Base-by-base conservation (phyloP, 2,797 vertebrate genomes). In the Bovichtus diacanthus region DNA sequence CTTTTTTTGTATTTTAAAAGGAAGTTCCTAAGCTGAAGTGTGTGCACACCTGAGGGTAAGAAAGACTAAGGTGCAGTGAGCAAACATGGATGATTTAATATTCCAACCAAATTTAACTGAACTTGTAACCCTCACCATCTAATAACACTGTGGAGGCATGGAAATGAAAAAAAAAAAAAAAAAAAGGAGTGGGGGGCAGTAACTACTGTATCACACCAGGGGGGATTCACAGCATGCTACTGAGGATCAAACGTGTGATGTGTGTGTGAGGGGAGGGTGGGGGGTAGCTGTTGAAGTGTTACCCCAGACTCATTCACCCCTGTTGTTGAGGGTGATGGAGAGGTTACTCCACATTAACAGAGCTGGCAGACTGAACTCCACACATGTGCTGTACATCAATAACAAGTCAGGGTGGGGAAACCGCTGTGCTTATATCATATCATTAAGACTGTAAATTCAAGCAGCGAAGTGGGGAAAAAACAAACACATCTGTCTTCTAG, bases 121-220 rank as follows among this genome's bases (percentile, higher is more conserved):
- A 68, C 46, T 41, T 38, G 58, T 69, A 74, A 80, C 72, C 69
- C 56, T 75, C 63, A 66, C 39, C 59, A 60, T 11, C 31, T 39
- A 41, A 72, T 39, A 23, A 70, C 56, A 69, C 39, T 21, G 18
- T 54, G 10, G 50, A 63, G 55, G 51, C 43, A 44, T 10, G 6
- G 66, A 39, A 34, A 71, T 6, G n/a, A n/a, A n/a, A n/a, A n/a
- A n/a, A 62, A 63, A 69, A 51, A n/a, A n/a, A 60, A 41, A 29
- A 59, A 64, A 74, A 51, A 69, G 43, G 53, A 82, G 69, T 69
- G 66, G 79, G 43, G 41, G 55, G 69, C 51, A 34, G 75, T 44
- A 78, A 78, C 69, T 41, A 83, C 63, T 74, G 80, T 71, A 74
- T 76, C 78, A 78, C 82, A 90, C 58, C 80, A 54, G 80, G 81